A percentile compares a stretch with the other conserved stretches of the same genome.
Conservation (phyloP, 1,140 invertebrate genomes). For the Leptinotarsa undecemlineata region DNA sequence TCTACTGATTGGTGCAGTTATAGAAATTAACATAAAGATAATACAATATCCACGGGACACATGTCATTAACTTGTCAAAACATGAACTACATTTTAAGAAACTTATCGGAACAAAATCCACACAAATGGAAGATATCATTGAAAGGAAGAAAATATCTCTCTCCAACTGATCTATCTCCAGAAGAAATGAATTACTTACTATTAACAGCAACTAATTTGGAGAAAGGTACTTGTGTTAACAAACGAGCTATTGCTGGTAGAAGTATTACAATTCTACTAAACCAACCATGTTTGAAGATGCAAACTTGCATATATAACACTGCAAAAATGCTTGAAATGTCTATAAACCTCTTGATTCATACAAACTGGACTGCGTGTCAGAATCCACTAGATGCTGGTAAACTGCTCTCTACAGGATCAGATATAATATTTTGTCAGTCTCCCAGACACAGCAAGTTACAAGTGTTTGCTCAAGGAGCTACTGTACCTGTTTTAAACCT, state of each 20-base stretch:
- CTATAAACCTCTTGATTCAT: constrained; percentile 2
- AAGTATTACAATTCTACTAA: constrained; percentile 12
- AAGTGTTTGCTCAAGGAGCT: constrained; percentile 13
- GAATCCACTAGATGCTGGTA: constrained; percentile 12
- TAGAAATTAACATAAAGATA: no score
- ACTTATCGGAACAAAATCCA: not conserved
- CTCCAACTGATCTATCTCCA: constrained; percentile 14
- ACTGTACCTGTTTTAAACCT: constrained; percentile 17
- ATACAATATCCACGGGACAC: no score
- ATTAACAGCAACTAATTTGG: not conserved
- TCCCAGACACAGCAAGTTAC: constrained; percentile 10
- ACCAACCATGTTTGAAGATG: constrained; percentile 8
- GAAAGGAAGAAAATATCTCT: constrained; percentile 16
- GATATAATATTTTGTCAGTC: constrained; percentile 23
- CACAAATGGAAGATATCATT: not conserved
- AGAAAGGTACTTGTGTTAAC: not conserved
- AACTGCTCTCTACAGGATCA: not conserved
- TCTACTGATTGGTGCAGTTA: no score
- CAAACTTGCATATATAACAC: constrained; percentile 15
- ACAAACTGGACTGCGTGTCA: not conserved
- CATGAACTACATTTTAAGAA: no score
- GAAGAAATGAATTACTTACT: constrained; percentile 18
- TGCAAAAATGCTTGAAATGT: constrained; percentile 12
- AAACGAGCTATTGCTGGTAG: not conserved
- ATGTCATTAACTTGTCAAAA: no score